Conservation (phyloP, 2,888 invertebrate species). For the Teleogryllus oceanicus region DNA sequence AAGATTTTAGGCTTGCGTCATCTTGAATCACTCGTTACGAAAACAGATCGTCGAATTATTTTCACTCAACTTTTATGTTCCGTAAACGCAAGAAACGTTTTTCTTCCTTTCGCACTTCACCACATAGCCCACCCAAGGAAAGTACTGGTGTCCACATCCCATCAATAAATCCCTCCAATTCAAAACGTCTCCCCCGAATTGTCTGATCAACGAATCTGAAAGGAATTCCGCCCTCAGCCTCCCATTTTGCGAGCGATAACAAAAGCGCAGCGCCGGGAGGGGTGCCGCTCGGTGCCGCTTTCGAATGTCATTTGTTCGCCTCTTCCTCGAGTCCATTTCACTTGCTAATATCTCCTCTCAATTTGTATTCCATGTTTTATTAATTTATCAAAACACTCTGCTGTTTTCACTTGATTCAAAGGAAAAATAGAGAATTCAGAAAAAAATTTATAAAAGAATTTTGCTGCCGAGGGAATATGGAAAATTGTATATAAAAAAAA, state of each 20-base stretch:
- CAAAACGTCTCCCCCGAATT: not conserved
- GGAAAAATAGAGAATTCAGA: constrained; percentile 3
- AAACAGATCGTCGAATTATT: too few relatives aligned
- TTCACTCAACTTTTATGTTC: too few relatives aligned
- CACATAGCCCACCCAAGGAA: too few relatives aligned
- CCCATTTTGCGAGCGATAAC: not conserved
- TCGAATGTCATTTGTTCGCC: constrained; percentile 18
- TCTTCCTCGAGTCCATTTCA: constrained; percentile 27
- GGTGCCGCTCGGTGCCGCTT: not conserved
- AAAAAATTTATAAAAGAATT: constrained; percentile 4
- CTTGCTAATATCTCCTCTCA: constrained; percentile 32
- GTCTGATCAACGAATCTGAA: not conserved
- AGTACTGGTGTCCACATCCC: too few relatives aligned
- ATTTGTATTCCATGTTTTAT: constrained; percentile 34
- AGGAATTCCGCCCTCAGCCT: not conserved
- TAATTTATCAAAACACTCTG: constrained; percentile 35
- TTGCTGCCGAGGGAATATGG: not conserved
- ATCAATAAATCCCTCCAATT: not conserved
- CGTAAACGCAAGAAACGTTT: too few relatives aligned
- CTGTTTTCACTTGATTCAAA: constrained; percentile 29
- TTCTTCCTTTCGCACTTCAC: too few relatives aligned
- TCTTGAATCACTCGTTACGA: too few relatives aligned
- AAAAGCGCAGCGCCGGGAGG: not conserved
- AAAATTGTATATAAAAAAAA: not conserved
- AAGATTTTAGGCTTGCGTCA: too few relatives aligned